Evolutionary conservation across 2,888 invertebrate species (phyloP).

Genomic region (Nesidiocoris tenuis): DNA sequence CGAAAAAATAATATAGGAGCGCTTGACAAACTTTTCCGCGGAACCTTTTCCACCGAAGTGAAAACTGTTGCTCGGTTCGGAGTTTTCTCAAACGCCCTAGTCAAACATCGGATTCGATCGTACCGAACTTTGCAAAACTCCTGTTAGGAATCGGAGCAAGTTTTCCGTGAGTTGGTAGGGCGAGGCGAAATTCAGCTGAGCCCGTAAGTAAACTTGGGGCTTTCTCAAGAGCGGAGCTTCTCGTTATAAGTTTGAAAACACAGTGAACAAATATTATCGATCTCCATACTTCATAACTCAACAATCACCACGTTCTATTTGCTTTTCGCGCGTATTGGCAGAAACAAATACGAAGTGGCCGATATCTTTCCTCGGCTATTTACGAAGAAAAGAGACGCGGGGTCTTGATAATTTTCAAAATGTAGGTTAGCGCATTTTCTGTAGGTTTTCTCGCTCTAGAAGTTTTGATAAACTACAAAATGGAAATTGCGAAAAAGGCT

Average conservation of each 20-base stretch:
- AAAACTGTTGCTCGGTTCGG: not conserved
- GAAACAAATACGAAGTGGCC: too few relatives aligned
- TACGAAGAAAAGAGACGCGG: too few relatives aligned
- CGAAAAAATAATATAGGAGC: too few relatives aligned
- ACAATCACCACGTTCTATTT: too few relatives aligned
- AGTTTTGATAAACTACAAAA: too few relatives aligned
- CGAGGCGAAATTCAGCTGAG: not conserved
- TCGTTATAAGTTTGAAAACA: not conserved
- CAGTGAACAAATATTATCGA: not conserved
- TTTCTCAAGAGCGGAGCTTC: not conserved
- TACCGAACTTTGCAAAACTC: not conserved
- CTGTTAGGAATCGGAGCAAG: not conserved
- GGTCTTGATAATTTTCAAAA: too few relatives aligned
- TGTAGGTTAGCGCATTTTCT: too few relatives aligned
- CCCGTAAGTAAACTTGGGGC: not conserved
- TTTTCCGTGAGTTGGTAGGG: not conserved
- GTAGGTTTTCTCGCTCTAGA: too few relatives aligned
- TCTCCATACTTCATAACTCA: not conserved
- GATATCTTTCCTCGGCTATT: too few relatives aligned
- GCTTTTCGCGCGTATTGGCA: too few relatives aligned
- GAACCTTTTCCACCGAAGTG: not conserved
- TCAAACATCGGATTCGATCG: not conserved
- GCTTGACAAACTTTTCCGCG: too few relatives aligned
- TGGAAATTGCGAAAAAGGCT: too few relatives aligned
- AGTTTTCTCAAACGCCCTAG: not conserved